phyloP scores from a whole-genome alignment of 2,113 vertebrate genomes.

The Rhabdornis inornatus region DNA sequence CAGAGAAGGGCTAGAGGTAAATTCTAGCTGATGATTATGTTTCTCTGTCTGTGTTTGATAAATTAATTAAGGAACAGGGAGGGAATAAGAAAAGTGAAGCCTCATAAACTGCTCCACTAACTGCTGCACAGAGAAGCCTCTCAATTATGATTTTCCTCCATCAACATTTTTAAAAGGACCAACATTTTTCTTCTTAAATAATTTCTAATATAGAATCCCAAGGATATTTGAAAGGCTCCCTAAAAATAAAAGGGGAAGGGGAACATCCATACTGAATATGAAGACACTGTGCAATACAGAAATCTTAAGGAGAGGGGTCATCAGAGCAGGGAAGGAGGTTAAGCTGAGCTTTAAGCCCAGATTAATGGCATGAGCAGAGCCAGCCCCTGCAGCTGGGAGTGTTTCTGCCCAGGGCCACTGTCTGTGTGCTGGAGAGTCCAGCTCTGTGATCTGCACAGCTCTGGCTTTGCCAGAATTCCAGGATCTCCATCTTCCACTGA shows the following conservation, averaged over 20 bases:
- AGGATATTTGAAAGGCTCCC: not conserved
- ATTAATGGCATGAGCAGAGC: not conserved
- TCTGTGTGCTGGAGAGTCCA: not conserved
- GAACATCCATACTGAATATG: not conserved
- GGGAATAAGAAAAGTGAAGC: not conserved
- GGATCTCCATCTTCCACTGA: accelerated
- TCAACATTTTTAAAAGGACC: not conserved
- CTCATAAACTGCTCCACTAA: not conserved
- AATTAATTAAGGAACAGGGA: not conserved
- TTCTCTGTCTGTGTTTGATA: not conserved
- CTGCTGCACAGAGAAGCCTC: not conserved
- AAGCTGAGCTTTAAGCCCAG: not conserved
- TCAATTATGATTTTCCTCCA: not conserved
- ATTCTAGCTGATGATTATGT: not conserved
- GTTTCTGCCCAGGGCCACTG: not conserved
- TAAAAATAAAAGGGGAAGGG: not conserved
- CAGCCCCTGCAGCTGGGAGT: not conserved
- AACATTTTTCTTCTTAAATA: not conserved
- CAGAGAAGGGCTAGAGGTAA: not conserved
- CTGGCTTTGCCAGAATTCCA: not conserved
- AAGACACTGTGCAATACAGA: not conserved
- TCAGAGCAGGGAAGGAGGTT: not conserved
- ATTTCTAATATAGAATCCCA: not conserved
- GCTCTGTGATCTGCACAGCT: not conserved
- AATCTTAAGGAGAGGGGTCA: not conserved